Conservation (phyloP, 2,113 vertebrate genomes). For the Odocoileus virginianus region DNA sequence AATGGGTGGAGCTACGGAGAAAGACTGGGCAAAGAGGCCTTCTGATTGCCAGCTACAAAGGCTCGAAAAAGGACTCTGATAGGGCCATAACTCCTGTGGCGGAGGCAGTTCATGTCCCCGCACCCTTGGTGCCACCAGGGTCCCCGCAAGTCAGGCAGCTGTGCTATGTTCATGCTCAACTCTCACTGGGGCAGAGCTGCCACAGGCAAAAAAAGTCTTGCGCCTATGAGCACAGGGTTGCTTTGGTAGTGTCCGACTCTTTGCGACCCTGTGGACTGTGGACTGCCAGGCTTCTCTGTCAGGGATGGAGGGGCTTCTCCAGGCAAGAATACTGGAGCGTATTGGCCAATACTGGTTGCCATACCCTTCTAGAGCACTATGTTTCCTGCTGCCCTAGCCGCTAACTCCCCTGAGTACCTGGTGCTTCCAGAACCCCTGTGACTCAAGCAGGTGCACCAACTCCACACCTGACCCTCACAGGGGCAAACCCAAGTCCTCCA, state of each 20-base stretch:
- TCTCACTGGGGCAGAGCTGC: background rate
- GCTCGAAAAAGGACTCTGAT: background rate
- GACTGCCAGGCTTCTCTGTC: background rate
- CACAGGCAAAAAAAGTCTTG: background rate
- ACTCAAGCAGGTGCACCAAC: background rate
- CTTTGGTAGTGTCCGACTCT: background rate
- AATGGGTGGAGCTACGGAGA: background rate
- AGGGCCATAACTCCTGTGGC: background rate
- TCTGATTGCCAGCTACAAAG: background rate
- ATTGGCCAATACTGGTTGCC: background rate
- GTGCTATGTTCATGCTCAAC: background rate
- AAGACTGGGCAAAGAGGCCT: background rate
- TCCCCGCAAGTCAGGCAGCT: background rate
- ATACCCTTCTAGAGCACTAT: background rate
- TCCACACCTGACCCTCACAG: background rate
- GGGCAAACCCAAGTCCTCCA: background rate
- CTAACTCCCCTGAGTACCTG: background rate
- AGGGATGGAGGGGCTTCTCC: background rate
- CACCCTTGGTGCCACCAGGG: background rate
- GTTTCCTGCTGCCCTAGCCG: background rate
- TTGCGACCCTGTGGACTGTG: background rate
- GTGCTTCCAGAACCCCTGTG: background rate
- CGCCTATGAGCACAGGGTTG: accelerated
- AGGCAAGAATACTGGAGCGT: background rate
- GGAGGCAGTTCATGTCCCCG: background rate